A percentile compares a stretch with the other conserved stretches of the same genome.
phyloP scores from a whole-genome alignment of 1,140 invertebrate species.

The Acromyrmex heyeri region DNA sequence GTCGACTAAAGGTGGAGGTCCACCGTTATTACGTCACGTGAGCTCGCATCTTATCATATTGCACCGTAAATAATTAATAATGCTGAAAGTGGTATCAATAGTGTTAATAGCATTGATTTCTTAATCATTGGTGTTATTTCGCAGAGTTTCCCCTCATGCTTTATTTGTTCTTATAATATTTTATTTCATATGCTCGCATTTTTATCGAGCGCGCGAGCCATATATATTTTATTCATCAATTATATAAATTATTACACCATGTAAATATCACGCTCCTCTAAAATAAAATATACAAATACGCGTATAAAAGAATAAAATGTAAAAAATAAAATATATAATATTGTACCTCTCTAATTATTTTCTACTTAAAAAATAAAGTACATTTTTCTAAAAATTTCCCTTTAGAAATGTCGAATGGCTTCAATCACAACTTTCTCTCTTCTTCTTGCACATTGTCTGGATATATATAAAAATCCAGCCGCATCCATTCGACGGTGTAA shows the following conservation, averaged over 20 bases:
- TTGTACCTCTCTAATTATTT: neutral
- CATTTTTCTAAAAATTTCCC: neutral
- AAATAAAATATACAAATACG: conserved; percentile 28
- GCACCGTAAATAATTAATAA: neutral
- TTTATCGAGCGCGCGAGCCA: neutral
- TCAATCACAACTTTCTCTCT: neutral
- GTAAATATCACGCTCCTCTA: conserved; percentile 14
- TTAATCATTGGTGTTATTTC: conserved; percentile 12
- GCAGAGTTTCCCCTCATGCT: neutral
- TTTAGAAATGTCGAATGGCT: neutral
- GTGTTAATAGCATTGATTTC: neutral
- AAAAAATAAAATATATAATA: conserved; percentile 23
- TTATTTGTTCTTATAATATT: conserved; percentile 1
- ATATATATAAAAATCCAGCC: neutral
- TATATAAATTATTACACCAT: conserved; percentile 21
- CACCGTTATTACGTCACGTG: conserved; percentile 29
- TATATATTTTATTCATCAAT: neutral
- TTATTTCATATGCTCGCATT: neutral
- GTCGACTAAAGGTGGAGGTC: conserved; percentile 28
- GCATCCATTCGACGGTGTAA: neutral
- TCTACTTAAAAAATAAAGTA: conserved; percentile 1
- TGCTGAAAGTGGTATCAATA: neutral
- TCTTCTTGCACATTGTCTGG: neutral
- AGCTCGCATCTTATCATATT: conserved; percentile 26
- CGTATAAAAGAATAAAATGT: conserved; percentile 14